Evolutionary conservation across 2,797 vertebrate genomes (phyloP), one percentile per base, ranked within the genome.

Genomic region (Chanos chanos): DNA sequence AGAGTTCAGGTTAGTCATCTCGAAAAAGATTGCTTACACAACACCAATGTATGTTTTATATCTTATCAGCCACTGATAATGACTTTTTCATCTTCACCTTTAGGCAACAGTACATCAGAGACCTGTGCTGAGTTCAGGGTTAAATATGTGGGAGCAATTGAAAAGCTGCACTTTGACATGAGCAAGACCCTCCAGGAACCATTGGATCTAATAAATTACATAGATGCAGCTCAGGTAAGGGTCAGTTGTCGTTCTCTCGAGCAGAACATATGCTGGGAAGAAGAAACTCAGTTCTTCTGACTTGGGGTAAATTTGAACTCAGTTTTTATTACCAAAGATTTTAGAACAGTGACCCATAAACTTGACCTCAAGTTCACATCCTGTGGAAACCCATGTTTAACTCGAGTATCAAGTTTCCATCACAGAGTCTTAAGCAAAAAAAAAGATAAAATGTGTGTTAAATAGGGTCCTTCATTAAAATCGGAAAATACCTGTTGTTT

Each of bases 121-220:
- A 83, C 94, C 0, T 95, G 93, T 25, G 90, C 91, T 1, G 97
- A 99, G 83, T 99, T 99, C 78, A 88, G 90, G 70, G 92, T 99
- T 31, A 95, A 92, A 68, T 99, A 98, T 62, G 92, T 99, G 34
- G 97, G 97, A 62, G 92, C 92, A 64, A 92, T 99, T 40, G 92
- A 98, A 86, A 94, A 90, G 67, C 40, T 98, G 72, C 90, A 91
- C 70, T 85, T 89, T 41, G 88, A 89, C 15, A 94, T 97, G 75
- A 93, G 92, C 78, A 90, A 87, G 76, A 86, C 73, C 58, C 90
- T 98, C 0, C 91, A 97, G 73, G 94, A 94, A 52, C 93, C 96
- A 3, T 64, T 97, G 76, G 94, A 98, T 73, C 89, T 99, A 73
- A 97, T 99, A 78, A 95, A 93, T 79, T 99, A 94, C 34, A 96